Conservation (phyloP, 1,140 invertebrate genomes). For the Antheraea mylitta region DNA sequence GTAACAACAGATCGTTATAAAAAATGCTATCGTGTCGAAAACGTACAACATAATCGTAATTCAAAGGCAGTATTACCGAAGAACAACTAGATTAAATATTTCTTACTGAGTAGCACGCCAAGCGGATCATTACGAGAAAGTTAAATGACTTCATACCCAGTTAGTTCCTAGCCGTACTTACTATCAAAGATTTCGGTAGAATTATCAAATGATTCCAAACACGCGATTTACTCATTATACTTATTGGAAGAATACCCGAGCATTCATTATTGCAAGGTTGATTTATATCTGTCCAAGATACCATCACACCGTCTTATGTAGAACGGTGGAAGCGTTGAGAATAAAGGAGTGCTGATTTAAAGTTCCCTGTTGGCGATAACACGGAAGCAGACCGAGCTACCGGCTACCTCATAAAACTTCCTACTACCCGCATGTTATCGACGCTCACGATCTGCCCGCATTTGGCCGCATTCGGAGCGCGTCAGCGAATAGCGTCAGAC, state of each 20-base stretch:
- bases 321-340: constrained; percentile 35
- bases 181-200: constrained; percentile 17
- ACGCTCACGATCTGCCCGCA: constrained; percentile 51
- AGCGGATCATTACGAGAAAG: constrained; percentile 31
- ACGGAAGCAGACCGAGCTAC: constrained; percentile 49
- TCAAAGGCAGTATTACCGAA: background rate
- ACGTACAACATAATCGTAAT: background rate
- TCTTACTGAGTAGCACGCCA: constrained; percentile 11
- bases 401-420: constrained; percentile 57
- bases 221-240: constrained; percentile 23
- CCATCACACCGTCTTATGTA: background rate
- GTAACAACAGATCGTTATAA: background rate
- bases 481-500: constrained; percentile 49
- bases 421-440: constrained; percentile 61
- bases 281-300: background rate
- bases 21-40: background rate
- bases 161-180: constrained; percentile 29
- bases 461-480: constrained; percentile 28
- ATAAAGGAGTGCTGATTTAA: constrained; percentile 60
- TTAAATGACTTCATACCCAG: constrained; percentile 33
- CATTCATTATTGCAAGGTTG: background rate
- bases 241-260: background rate
- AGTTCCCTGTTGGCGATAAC: constrained; percentile 55
- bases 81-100: background rate
- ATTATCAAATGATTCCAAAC: constrained; percentile 18